Percentiles rank a stretch among this genome's conserved stretches.
Conservation (phyloP, 1,140 invertebrate species). For the Drosophila tropicalis region DNA sequence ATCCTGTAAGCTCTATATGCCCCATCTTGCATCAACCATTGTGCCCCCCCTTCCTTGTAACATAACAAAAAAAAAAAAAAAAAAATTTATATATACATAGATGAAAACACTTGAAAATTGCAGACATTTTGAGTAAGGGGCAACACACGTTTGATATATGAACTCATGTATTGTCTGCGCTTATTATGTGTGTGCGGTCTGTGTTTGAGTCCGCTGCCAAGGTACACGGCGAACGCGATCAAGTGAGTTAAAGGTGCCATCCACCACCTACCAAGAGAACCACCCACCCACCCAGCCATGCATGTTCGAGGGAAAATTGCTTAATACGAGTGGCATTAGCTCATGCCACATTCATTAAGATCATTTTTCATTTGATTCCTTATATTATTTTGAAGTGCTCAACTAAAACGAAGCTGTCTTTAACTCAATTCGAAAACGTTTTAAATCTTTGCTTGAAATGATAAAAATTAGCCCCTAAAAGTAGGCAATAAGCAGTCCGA, state of each 20-base stretch:
- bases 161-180: conserved; percentile 76
- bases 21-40: background rate
- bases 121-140: conserved; percentile 51
- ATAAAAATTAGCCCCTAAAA: too few species aligned
- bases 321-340: conserved; percentile 18
- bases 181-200: conserved; percentile 48
- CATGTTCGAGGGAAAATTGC: conserved; percentile 8
- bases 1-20: background rate
- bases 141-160: conserved; percentile 68
- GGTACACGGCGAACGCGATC: background rate
- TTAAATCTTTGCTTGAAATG: too few species aligned
- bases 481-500: too few species aligned
- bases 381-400: too few species aligned
- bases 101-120: conserved; percentile 67
- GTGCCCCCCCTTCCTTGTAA: background rate
- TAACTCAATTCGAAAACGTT: too few species aligned
- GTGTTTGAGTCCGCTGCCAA: background rate
- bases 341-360: conserved; percentile 66
- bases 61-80: background rate
- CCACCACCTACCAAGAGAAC: background rate
- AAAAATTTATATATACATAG: conserved; percentile 15
- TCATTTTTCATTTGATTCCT: conserved; percentile 39
- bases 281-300: background rate
- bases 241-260: conserved; percentile 2
- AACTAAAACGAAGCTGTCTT: too few species aligned